Base-by-base conservation (phyloP, 1,140 invertebrate genomes). In the Riptortus pedestris region DNA sequence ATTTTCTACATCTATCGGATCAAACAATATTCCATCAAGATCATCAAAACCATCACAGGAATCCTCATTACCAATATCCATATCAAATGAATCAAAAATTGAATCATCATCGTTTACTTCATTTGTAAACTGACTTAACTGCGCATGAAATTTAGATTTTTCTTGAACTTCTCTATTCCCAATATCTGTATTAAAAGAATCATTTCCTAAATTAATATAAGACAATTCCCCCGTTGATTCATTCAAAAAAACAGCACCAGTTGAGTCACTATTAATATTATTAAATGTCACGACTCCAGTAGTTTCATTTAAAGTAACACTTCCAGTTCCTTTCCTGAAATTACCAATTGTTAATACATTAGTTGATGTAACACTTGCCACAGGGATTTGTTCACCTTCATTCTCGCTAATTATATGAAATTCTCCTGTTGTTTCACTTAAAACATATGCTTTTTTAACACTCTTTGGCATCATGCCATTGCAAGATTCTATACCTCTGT, bases 31-130 rank as follows among this genome's bases (percentile, higher is more conserved):
- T 24, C 59, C 64, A 51, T 65, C 64, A 51, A 65, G 57, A 52
- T 65, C 64, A 47, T 65, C 64, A 60, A 65, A 65, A 22, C 64
- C 64, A 61, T 65, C 64, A 31, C 57, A 61, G 12, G 64, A 65
- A 45, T 65, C 64, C 29, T 65, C 64, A 52, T 65, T 65, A n/a
- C 57, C 18, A 31, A 31, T 20, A 29, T 65, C 64, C 58, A 65
- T 65, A 18, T 65, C 64, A 31, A 65, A 65, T 18, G 58, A 26
- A 60, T 65, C 64, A 33, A 51, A 60, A 1, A 59, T 14, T 20
- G 14, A 2, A 28, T 60, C 59, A 45, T 65, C 55, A 11, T 65
- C 58, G 22, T 28, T 26, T 60, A 65, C 61, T 60, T 65, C 64
- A 28, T 59, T 59, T 11, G 64, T 65, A 20, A 60, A 28, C 45